Evolutionary conservation across 2,797 vertebrate genomes (phyloP), one percentile per base, ranked within the genome.

Genomic region (Sphenodon punctatus): DNA sequence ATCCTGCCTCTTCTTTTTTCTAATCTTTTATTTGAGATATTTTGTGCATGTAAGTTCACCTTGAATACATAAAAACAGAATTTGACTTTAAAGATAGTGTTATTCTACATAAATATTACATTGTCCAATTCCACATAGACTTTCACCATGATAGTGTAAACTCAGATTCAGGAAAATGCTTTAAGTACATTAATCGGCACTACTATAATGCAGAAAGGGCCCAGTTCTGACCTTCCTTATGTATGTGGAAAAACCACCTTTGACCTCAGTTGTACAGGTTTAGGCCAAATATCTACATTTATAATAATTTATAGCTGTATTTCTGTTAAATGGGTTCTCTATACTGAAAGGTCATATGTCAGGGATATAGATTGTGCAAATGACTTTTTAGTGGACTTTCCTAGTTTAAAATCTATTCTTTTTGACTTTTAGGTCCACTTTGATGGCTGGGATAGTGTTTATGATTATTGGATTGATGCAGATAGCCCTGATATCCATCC

Each of bases 401-500:
- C 13, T 86, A 7, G 78, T 45, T 46, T 78, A 27, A 74, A 70
- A 43, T 77, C 49, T 68, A 3, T 55, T 59, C 10, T 34, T 80
- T 80, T 80, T 82, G 30, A 7, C 11, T 75, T 86, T 64, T 79
- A 97, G 97, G 91, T 97, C 58, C 97, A 97, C 92, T 97, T 97
- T 90, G 97, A 98, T 83, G 97, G 97, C 89, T 97, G 97, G 97
- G 96, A 94, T 46, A 95, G 93, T 72, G 95, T 96, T 85, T 97
- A 97, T 70, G 96, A 97, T 92, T 97, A 96, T 87, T 97, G 97
- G 97, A 92, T 95, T 82, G 97, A 98, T 75, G 95, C 97, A 4
- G 97, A 98, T 90, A 97, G 95, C 78, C 95, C 96, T 7, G 97
- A 97, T 51, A 95, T 97, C 82, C 97, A 97, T 89, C 97, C 97